Evolutionary conservation across 1,140 invertebrate species (phyloP).

Genomic region (Sitobion miscanthi): DNA sequence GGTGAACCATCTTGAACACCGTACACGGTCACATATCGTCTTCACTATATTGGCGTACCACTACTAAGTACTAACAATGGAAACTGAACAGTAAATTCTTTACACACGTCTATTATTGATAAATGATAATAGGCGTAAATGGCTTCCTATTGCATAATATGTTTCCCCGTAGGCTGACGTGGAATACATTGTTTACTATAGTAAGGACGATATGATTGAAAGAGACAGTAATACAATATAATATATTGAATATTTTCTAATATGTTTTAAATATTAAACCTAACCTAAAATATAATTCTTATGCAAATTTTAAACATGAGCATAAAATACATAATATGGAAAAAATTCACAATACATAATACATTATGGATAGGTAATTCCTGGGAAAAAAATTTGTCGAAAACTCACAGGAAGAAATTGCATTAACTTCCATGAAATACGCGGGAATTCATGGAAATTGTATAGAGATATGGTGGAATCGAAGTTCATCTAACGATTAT

Average conservation of each 20-base stretch:
- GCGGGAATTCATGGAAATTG: no score
- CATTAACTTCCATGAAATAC: no score
- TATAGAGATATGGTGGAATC: no score
- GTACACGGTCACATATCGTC: neutral
- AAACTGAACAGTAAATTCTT: neutral
- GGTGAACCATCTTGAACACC: neutral
- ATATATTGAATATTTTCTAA: no score
- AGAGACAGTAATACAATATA: neutral
- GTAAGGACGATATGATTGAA: neutral
- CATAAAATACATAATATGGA: no score
- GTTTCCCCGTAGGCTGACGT: neutral
- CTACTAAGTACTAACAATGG: neutral
- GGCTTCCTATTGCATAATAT: neutral
- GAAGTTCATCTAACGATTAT: no score
- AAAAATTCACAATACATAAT: no score
- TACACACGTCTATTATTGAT: neutral
- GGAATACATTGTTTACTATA: neutral
- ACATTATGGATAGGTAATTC: no score
- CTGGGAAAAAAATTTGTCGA: no score
- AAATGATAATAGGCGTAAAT: neutral
- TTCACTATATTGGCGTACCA: neutral
- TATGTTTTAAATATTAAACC: neutral
- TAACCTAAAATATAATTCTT: neutral
- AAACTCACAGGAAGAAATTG: no score
- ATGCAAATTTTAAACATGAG: no score